Conservation (phyloP, 2,113 vertebrate species). For the Brachypteracias leptosomus region DNA sequence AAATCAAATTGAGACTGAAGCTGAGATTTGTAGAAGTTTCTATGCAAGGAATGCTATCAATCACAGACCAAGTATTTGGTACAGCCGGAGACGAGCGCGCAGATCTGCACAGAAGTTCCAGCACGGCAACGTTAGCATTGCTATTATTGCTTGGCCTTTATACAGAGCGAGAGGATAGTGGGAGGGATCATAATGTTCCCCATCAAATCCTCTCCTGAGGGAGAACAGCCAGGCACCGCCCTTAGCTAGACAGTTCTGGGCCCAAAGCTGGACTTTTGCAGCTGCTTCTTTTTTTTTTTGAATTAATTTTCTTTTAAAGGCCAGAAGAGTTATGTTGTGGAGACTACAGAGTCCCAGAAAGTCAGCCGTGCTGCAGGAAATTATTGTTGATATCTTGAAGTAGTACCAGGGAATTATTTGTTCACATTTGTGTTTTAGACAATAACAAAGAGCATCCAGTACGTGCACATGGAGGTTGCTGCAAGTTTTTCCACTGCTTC, state of each 20-base stretch:
- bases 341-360: neutral
- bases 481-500: neutral
- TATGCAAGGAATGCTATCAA: slow-evolving; percentile 16
- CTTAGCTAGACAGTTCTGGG: neutral
- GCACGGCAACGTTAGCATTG: neutral
- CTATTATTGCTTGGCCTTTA: slow-evolving; percentile 43
- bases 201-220: slow-evolving; percentile 31
- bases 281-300: neutral
- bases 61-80: neutral
- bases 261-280: neutral
- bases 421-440: neutral
- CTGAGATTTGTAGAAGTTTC: neutral
- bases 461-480: neutral
- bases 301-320: neutral
- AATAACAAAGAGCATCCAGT: neutral
- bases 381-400: neutral
- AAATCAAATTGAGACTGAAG: slow-evolving; percentile 15
- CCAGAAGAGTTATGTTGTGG: neutral
- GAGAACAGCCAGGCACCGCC: slow-evolving; percentile 35
- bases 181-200: slow-evolving; percentile 38
- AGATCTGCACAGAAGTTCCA: neutral
- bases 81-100: neutral
- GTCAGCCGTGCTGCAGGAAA: neutral
- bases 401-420: slow-evolving; percentile 3
- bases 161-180: neutral